phyloP scores from a whole-genome alignment of 1,140 invertebrate species.

The Acromyrmex heyeri region DNA sequence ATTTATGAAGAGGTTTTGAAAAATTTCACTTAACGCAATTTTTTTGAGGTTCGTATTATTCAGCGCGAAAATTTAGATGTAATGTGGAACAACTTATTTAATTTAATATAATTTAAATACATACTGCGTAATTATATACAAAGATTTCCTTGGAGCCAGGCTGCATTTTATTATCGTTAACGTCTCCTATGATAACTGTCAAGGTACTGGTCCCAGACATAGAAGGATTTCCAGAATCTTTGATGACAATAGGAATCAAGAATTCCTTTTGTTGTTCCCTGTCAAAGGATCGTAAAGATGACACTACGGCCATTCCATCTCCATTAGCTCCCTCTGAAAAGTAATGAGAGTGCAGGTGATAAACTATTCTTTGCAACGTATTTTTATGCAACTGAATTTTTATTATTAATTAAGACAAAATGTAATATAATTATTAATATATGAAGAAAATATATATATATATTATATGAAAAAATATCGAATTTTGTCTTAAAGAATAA shows the following conservation, averaged over 20 bases:
- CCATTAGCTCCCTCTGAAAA: slow-evolving; percentile 95
- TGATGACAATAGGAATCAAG: slow-evolving; percentile 97
- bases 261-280: slow-evolving; percentile 98
- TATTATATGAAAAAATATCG: background rate
- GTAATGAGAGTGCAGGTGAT: background rate
- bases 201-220: slow-evolving; percentile 98
- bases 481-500: background rate
- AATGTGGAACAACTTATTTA: background rate
- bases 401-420: background rate
- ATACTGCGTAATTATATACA: slow-evolving; percentile 96
- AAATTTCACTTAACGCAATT: background rate
- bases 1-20: background rate
- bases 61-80: background rate
- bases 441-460: no score
- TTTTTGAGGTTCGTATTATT: background rate
- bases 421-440: background rate
- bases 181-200: slow-evolving; percentile 97
- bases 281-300: slow-evolving; percentile 96
- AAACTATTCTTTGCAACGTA: background rate
- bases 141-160: slow-evolving; percentile 98
- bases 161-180: slow-evolving; percentile 99
- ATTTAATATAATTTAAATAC: slow-evolving; percentile 59
- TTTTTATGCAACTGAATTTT: background rate
- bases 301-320: slow-evolving; percentile 97
- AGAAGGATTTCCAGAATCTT: slow-evolving; percentile 94